Conservation (phyloP, 2,113 vertebrate genomes). For the Harpagus bidentatus region DNA sequence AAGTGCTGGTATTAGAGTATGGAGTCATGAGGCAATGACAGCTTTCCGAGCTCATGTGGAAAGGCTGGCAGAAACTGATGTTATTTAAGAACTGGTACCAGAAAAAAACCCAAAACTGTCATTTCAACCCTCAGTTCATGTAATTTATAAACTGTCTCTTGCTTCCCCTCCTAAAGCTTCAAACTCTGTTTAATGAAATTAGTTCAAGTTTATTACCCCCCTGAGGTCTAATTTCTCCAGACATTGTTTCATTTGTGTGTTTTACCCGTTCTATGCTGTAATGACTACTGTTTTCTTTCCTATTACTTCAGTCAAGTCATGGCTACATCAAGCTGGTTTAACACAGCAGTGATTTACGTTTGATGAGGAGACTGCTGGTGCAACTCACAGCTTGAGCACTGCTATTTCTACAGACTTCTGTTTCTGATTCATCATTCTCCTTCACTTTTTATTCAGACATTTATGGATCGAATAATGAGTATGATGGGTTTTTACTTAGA, state of each 20-base stretch:
- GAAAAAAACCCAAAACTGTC: not conserved
- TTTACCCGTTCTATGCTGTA: not conserved
- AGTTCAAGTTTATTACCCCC: not conserved
- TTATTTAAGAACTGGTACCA: not conserved
- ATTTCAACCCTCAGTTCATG: not conserved
- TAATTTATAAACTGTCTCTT: not conserved
- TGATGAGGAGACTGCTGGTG: not conserved
- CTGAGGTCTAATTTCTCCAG: not conserved
- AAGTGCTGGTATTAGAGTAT: not conserved
- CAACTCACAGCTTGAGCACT: not conserved
- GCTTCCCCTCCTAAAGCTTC: not conserved
- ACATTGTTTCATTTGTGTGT: not conserved
- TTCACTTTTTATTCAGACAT: not conserved
- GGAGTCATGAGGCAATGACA: not conserved
- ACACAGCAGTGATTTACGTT: not conserved
- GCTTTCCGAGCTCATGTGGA: not conserved
- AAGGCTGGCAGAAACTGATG: not conserved
- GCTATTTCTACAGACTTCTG: not conserved
- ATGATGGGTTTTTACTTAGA: not conserved
- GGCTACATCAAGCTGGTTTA: not conserved
- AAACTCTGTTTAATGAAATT: not conserved
- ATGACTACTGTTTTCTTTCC: not conserved
- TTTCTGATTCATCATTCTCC: not conserved
- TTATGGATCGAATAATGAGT: not conserved
- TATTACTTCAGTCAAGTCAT: not conserved